A percentile compares a stretch with the other conserved stretches of the same genome.
Conservation (phyloP, 2,113 vertebrate species). For the Corvus hawaiiensis region DNA sequence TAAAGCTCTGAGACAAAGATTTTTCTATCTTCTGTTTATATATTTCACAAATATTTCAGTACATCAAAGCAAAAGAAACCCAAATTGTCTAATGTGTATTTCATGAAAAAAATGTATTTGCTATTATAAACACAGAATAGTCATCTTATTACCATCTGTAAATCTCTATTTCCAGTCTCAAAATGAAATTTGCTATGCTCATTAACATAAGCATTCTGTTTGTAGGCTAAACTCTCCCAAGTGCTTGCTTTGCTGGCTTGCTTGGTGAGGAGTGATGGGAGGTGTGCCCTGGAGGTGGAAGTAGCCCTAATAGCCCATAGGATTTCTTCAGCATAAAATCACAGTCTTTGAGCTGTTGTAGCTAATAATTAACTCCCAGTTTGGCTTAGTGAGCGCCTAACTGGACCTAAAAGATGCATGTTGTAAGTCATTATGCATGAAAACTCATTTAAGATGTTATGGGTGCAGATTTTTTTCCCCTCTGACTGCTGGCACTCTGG, state of each 20-base stretch:
- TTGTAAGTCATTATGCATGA: neutral
- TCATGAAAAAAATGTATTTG: conserved; percentile 12
- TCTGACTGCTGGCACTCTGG: neutral
- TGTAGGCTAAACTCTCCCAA: neutral
- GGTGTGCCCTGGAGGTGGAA: neutral
- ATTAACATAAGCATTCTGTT: neutral
- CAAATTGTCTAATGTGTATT: neutral
- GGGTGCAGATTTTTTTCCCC: neutral
- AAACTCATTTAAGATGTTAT: neutral
- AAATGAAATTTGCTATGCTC: neutral
- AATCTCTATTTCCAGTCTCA: neutral
- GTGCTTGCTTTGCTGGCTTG: neutral
- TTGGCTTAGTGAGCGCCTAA: neutral
- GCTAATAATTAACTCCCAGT: neutral
- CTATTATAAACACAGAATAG: neutral
- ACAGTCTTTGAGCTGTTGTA: neutral
- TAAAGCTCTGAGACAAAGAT: neutral
- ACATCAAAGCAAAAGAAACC: conserved; percentile 23
- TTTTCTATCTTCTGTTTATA: neutral
- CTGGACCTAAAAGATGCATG: neutral
- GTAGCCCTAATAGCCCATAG: neutral
- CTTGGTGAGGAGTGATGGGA: neutral
- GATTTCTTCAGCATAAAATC: neutral
- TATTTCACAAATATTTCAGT: neutral
- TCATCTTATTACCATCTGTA: conserved; percentile 4